Conservation (phyloP, 1,140 invertebrate genomes). For the Cotesia chilonis region DNA sequence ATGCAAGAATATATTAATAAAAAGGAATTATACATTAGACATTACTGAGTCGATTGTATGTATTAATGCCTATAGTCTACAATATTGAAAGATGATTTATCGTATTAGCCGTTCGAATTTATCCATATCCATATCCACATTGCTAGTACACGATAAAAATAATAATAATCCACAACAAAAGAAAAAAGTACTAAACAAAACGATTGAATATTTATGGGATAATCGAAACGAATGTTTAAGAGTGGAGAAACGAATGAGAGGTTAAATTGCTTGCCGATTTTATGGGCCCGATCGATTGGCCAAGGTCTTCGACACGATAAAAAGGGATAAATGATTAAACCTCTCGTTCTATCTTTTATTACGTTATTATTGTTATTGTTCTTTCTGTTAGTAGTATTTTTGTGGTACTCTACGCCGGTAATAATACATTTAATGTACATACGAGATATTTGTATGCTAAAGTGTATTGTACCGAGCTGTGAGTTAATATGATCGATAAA, state of each 20-base stretch:
- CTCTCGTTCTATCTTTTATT: conserved; percentile 4
- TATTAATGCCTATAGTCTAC: not conserved
- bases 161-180: not conserved
- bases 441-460: not conserved
- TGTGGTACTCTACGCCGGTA: too few species aligned
- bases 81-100: conserved; percentile 26
- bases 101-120: not conserved
- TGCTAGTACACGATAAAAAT: conserved; percentile 9
- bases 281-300: conserved; percentile 27
- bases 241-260: conserved; percentile 18
- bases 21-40: not conserved
- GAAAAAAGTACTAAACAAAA: conserved; percentile 20
- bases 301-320: conserved; percentile 20
- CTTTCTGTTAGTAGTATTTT: not conserved
- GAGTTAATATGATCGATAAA: conserved; percentile 22
- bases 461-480: not conserved
- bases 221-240: conserved; percentile 26
- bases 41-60: not conserved
- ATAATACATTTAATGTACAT: conserved; percentile 2
- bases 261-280: conserved; percentile 31
- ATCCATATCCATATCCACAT: not conserved
- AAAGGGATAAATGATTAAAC: conserved; percentile 13
- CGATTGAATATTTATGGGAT: conserved; percentile 34
- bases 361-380: not conserved
- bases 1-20: not conserved